Base-by-base conservation (phyloP, 1,140 invertebrate species). In the Drosophila watanabei region DNA sequence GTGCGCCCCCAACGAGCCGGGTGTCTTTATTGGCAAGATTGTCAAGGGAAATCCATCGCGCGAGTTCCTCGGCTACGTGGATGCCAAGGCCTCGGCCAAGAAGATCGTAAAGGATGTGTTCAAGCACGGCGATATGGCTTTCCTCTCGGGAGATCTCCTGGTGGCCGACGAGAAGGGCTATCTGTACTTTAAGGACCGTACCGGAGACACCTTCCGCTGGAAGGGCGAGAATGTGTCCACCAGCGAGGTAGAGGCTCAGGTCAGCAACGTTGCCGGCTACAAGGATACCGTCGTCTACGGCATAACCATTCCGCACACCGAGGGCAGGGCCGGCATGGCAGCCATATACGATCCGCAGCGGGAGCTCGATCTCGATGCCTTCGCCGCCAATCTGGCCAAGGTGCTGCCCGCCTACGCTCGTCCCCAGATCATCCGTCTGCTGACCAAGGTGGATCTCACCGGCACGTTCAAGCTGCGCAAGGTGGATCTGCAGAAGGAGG, bases 201-300 rank as follows among this genome's bases (percentile, higher is more conserved):
- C 98, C 0, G 99, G 99, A 2, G 99, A 99, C 93, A 99, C 98
- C 13, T 99, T 98, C 94, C 95, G 98, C 57, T 98, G 97, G 97
- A 98, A 98, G 93, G 98, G 99, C 20, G 99, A 99, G 94, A 99
- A 99, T 93, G 98, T 99, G 10, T 99, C 98, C 5, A 99, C 99
- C 2, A 97, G 97, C 9, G 99, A 99, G 95, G 97, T 99, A 2
- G 99, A 99, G 94, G 97, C 96, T 2, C 95, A 98, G 58, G 95
- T 99, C n/a, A 98, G 98, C 79, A 97, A 97, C 92, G 93, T 97
- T 16, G 94, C 97, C 13, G 95, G 96, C 62, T 97, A 98, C 72
- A 95, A 96, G 88, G 98, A 99, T 93, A 98, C 97, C 65, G 96
- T 99, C 32, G 98, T 99, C 10, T 98, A 97, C 82, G 97, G 97